These are phyloP conservation scores for Cheilosia soror DNA, from an alignment of 2,888 invertebrate genomes.

Conservation along the genomic window DNA sequence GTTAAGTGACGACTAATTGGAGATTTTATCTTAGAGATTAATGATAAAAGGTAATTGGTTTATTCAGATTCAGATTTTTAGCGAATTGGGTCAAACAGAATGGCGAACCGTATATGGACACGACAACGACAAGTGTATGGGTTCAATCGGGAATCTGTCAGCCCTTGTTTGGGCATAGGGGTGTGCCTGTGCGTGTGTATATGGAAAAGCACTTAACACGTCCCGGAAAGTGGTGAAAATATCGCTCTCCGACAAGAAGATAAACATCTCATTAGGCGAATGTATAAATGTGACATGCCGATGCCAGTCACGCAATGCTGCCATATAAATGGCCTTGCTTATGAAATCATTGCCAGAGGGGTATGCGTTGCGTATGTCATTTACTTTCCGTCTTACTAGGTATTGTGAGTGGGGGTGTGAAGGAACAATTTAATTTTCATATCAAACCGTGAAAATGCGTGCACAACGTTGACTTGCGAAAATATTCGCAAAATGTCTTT, in stretches of 20 bases:
- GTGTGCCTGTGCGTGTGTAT: slow-evolving; percentile 11
- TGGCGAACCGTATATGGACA: slow-evolving; percentile 37
- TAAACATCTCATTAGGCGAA: slow-evolving; percentile 52
- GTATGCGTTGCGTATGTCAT: not conserved
- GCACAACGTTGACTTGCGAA: too few relatives aligned
- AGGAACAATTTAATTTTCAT: slow-evolving; percentile 1
- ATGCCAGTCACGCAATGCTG: slow-evolving; percentile 55
- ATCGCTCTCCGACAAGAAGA: slow-evolving; percentile 39
- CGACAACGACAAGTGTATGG: slow-evolving; percentile 15
- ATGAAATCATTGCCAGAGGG: not conserved
- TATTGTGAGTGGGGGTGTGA: too few relatives aligned
- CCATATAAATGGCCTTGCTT: slow-evolving; percentile 9
- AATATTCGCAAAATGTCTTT: not conserved
- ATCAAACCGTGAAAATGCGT: not conserved
- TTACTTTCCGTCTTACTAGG: not conserved
- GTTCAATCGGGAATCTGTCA: slow-evolving; percentile 44
- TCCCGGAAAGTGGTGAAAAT: slow-evolving; percentile 41
- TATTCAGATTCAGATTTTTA: slow-evolving; percentile 44
- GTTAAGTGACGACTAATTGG: slow-evolving; percentile 61
- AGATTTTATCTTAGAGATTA: slow-evolving; percentile 66
- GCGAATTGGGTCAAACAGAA: slow-evolving; percentile 55
- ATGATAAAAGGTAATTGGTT: slow-evolving; percentile 59
- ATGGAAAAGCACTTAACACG: slow-evolving; percentile 60
- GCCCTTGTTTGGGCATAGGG: not conserved
- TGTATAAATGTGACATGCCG: slow-evolving; percentile 49